Evolutionary conservation across 2,888 invertebrate genomes (phyloP).

Genomic region (Sinohyriopsis cumingii): DNA sequence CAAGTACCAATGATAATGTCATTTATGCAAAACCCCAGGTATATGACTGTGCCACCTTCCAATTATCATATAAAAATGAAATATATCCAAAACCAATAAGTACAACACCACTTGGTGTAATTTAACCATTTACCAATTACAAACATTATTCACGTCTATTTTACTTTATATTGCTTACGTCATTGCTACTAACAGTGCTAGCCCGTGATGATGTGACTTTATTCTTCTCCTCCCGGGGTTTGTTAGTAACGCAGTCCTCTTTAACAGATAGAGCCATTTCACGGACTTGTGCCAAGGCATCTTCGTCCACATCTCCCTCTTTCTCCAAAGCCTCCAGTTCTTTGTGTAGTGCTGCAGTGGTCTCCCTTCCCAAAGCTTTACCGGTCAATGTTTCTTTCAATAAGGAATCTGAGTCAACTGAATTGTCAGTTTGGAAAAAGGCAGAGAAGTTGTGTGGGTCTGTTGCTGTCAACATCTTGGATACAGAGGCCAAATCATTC

Average conservation of each 20-base stretch:
- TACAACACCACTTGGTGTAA: no score
- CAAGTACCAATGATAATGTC: no score
- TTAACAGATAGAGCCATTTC: constrained; percentile 42
- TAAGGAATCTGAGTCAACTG: constrained; percentile 17
- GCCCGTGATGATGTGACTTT: no score
- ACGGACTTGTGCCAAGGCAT: constrained; percentile 34
- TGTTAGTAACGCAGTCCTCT: constrained; percentile 29
- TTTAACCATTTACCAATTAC: no score
- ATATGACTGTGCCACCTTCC: no score
- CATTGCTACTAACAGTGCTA: no score
- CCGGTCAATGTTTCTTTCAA: background rate
- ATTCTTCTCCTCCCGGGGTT: constrained; percentile 4
- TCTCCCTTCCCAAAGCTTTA: no score
- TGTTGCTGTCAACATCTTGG: constrained; percentile 84
- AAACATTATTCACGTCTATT: no score
- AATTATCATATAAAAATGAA: no score
- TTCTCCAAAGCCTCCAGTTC: constrained; percentile 38
- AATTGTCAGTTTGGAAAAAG: constrained; percentile 73
- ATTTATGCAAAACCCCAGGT: no score
- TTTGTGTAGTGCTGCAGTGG: constrained; percentile 22
- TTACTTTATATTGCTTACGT: no score
- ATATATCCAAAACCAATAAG: no score
- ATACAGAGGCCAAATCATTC: constrained; percentile 84
- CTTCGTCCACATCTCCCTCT: constrained; percentile 39
- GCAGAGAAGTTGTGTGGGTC: constrained; percentile 78